phyloP scores from a whole-genome alignment of 2,113 vertebrate genomes.

The Nibea albiflora region DNA sequence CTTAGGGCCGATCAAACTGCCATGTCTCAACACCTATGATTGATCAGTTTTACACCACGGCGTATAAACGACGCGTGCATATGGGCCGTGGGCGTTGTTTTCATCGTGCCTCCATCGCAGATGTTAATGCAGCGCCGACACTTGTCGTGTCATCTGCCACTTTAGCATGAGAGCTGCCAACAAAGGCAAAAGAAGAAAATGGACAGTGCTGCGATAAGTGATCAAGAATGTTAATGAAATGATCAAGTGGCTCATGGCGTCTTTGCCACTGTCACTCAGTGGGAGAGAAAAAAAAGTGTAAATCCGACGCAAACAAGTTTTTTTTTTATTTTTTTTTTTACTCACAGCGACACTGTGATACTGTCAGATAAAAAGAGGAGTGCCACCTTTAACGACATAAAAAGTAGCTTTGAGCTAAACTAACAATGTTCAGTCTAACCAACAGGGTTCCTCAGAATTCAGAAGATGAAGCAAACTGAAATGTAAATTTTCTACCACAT shows the following conservation, averaged over 20 bases:
- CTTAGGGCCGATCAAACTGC: conserved; percentile 53
- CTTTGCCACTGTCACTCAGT: not conserved
- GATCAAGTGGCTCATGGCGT: conserved; percentile 60
- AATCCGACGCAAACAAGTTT: not conserved
- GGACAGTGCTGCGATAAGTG: conserved; percentile 58
- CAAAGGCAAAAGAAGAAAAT: conserved; percentile 10
- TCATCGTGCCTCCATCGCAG: conserved; percentile 42
- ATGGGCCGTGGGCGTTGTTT: conserved; percentile 80
- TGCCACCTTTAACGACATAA: not conserved
- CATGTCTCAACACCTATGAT: conserved; percentile 72
- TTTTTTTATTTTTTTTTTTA: not conserved
- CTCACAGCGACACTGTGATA: not conserved
- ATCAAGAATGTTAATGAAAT: conserved; percentile 69
- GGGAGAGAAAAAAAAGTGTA: not conserved
- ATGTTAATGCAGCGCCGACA: conserved; percentile 51
- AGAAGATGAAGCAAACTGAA: too few relatives aligned
- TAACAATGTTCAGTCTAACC: too few relatives aligned
- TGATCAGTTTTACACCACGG: conserved; percentile 72
- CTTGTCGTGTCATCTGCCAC: conserved; percentile 64
- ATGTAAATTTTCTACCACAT: too few relatives aligned
- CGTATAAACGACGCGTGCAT: conserved; percentile 29
- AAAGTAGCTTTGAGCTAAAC: too few relatives aligned
- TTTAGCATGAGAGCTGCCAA: conserved; percentile 25
- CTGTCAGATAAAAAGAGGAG: too few relatives aligned
- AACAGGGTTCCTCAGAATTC: too few relatives aligned